These are phyloP conservation scores for Chionoecetes opilio DNA, from an alignment of 1,140 invertebrate genomes.

Conservation along the genomic window DNA sequence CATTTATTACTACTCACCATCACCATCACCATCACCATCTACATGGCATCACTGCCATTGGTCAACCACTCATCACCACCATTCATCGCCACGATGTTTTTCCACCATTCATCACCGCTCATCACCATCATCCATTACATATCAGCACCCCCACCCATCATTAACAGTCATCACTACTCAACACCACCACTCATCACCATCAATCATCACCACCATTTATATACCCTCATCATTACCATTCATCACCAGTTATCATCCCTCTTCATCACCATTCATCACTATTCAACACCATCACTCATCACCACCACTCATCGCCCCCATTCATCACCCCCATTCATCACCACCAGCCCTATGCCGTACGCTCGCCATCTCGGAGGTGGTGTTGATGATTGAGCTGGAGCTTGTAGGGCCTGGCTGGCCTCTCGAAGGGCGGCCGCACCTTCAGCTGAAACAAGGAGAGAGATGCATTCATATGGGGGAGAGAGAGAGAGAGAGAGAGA, in stretches of 20 bases:
- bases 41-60: conserved; percentile 8
- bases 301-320: not conserved
- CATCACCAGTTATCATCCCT: conserved; percentile 7
- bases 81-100: not conserved
- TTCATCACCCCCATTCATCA: not conserved
- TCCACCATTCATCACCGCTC: not conserved
- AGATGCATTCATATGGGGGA: not conserved
- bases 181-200: conserved; percentile 37
- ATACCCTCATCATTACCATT: not conserved
- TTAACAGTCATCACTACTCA: not conserved
- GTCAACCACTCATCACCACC: not conserved
- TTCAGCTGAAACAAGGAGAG: conserved; percentile 57
- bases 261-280: conserved; percentile 13
- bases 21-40: not conserved
- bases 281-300: conserved; percentile 9
- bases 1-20: not conserved
- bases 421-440: conserved; percentile 45
- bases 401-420: conserved; percentile 58
- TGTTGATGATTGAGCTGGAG: conserved; percentile 63
- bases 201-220: not conserved
- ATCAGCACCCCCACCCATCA: not conserved
- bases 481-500: not conserved
- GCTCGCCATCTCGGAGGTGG: conserved; percentile 66
- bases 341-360: conserved; percentile 30
- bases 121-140: not conserved